Percentiles rank a stretch among this genome's conserved stretches.
phyloP scores from a whole-genome alignment of 1,140 invertebrate genomes.

The Lepidurus couesii region DNA sequence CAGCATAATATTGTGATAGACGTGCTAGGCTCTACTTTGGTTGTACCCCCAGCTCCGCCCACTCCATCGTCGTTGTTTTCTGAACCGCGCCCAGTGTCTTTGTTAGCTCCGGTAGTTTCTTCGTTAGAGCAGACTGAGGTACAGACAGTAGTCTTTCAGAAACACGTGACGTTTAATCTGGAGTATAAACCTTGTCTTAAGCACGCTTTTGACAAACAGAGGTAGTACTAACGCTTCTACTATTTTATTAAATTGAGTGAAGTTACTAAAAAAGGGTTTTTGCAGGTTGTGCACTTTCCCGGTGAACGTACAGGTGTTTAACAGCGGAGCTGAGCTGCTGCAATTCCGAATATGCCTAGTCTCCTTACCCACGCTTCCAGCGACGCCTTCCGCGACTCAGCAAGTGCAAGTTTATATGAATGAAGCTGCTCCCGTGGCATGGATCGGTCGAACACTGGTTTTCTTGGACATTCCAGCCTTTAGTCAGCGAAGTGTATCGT shows the following conservation, averaged over 20 bases:
- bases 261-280: neutral
- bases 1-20: neutral
- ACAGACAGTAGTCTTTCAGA: neutral
- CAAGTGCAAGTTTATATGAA: constrained; percentile 18
- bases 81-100: neutral
- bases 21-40: neutral
- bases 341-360: constrained; percentile 13
- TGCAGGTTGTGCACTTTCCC: constrained; percentile 5
- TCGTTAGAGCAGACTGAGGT: neutral
- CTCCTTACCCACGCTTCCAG: neutral
- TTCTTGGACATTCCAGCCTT: neutral
- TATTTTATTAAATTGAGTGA: no score
- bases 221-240: neutral
- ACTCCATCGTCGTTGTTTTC: neutral
- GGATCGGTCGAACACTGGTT: neutral
- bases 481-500: neutral
- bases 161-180: neutral
- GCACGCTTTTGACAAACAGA: neutral
- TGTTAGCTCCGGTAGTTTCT: neutral
- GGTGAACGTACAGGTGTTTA: neutral
- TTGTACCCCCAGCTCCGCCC: neutral
- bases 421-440: neutral
- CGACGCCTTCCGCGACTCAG: neutral
- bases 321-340: neutral
- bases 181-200: neutral